A percentile compares a stretch with the other conserved stretches of the same genome.
phyloP scores from a whole-genome alignment of 2,888 invertebrate genomes.

The Morpho achilles region DNA sequence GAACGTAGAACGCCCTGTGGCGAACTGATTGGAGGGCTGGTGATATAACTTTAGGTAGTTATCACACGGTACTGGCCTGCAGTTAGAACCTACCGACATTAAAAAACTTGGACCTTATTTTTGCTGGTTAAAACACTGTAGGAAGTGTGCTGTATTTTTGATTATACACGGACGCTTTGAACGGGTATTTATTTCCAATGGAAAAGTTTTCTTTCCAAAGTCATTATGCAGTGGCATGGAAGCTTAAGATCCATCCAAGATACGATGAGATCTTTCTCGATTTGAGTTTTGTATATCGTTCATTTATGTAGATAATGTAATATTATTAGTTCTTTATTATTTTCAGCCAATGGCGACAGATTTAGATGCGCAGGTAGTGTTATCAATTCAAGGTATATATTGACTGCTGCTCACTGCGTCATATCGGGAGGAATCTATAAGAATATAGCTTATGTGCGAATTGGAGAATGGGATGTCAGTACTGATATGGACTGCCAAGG shows the following conservation, averaged over 20 bases:
- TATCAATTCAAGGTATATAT: constrained; percentile 59
- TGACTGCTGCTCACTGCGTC: constrained; percentile 62
- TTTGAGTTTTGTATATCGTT: not conserved
- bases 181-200: not conserved
- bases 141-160: too few species aligned
- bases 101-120: too few species aligned
- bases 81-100: too few species aligned
- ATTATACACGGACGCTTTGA: not conserved
- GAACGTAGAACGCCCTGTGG: too few species aligned
- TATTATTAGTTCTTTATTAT: not conserved
- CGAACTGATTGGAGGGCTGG: too few species aligned
- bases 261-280: not conserved
- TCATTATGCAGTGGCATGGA: not conserved
- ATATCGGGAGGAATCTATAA: constrained; percentile 19
- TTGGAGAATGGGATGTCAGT: constrained; percentile 17
- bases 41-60: too few species aligned
- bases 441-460: constrained; percentile 10
- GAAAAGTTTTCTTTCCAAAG: not conserved
- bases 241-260: not conserved
- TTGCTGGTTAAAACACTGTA: too few species aligned
- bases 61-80: too few species aligned
- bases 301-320: not conserved
- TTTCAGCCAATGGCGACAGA: constrained; percentile 3
- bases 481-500: constrained; percentile 12
- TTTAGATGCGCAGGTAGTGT: constrained; percentile 41